phyloP scores from a whole-genome alignment of 2,888 invertebrate genomes.

The Chrysolina americana region DNA sequence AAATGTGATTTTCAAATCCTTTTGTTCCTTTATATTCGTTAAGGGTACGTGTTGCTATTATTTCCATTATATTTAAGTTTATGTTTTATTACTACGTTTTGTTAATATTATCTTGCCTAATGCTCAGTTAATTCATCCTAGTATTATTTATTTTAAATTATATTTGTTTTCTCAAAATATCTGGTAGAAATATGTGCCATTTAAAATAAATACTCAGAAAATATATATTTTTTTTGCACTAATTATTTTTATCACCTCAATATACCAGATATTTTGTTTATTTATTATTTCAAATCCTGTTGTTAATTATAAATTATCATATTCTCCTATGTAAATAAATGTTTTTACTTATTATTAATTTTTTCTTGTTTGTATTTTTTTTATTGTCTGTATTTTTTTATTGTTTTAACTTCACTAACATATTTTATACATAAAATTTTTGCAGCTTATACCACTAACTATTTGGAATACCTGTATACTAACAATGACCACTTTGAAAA shows the following conservation, averaged over 20 bases:
- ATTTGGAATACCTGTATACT: too few species aligned
- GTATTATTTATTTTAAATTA: conserved; percentile 30
- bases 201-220: background rate
- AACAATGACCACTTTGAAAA: too few species aligned
- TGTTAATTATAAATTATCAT: conserved; percentile 30
- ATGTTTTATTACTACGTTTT: conserved; percentile 24
- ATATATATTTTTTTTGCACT: conserved; percentile 5
- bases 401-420: too few species aligned
- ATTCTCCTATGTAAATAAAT: conserved; percentile 43
- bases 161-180: conserved; percentile 34
- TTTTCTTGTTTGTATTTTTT: conserved; percentile 23
- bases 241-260: conserved; percentile 4
- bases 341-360: conserved; percentile 37
- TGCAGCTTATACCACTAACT: too few species aligned
- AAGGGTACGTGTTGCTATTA: conserved; percentile 22
- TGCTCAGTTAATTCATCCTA: conserved; percentile 19
- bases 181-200: conserved; percentile 25
- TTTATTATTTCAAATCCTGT: conserved; percentile 22
- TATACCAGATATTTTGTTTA: conserved; percentile 46
- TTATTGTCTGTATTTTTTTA: conserved; percentile 13
- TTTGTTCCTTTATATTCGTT: conserved; percentile 5
- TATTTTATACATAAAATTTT: too few species aligned
- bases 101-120: conserved; percentile 17
- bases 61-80: conserved; percentile 29
- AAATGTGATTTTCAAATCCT: background rate